Base-by-base conservation (phyloP, 2,888 invertebrate species). In the Dioctria linearis region DNA sequence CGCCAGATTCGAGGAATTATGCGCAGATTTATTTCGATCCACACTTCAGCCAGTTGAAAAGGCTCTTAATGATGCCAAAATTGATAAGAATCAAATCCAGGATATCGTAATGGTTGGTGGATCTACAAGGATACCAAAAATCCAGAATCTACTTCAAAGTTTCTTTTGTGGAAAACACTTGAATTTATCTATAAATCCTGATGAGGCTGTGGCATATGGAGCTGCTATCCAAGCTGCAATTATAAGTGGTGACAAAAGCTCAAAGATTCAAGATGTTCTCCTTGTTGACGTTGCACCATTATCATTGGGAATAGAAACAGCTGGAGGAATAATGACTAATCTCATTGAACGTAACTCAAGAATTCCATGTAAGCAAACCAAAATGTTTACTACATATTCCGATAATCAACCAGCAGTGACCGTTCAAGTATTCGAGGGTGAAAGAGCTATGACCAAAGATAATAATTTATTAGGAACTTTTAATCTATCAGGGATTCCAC, bases 391-490 rank as follows among this genome's bases (percentile, higher is more conserved):
- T 63, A 96, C 95, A 0, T 95, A 94, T 86, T 90, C 94, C 0
- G 95, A 96, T 89, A 95, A 95, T 88, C 95, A 96, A 87, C 91
- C 94, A 0, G 94, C 92, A 0, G 94, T 95, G 65, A 92, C 92
- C 40, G 92, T 95, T 82, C 93, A 94, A 87, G 94, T 94, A 13
- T 93, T 91, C 86, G 94, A 95, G 87, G 95, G 95, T 46, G 95
- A 95, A 88, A 90, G 95, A 54, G 95, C 96, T 65, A 95, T 97
- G 96, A 97, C 97, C 83, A 96, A 95, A 86, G 97, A 97, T 88
- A 98, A 98, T 91, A 96, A 98, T 88, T 91, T 96, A 65, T 92
- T 99, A 83, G 98, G 98, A 80, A 98, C 96, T 88, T 99, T 99
- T 89, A 97, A 98, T 88, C 91, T 99, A 78, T 95, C 95, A 5